Base-by-base conservation (phyloP, 2,113 vertebrate genomes). In the Bos indicus region DNA sequence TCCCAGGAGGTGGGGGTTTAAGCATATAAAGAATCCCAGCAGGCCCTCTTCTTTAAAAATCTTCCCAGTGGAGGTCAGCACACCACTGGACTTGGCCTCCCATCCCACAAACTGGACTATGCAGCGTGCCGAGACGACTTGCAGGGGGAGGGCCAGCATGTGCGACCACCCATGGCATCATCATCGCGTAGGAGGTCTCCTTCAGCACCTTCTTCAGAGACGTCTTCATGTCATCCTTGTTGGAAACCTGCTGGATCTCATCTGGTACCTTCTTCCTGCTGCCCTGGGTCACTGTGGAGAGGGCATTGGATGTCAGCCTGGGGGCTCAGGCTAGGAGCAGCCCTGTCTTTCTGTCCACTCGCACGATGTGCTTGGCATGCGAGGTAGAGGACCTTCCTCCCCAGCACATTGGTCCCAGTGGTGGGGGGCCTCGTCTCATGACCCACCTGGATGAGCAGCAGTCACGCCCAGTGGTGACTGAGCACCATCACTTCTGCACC, bases 91-190 rank as follows among this genome's bases (percentile, higher is more conserved):
- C 46, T 99, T 99, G 74, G 99, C 98, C 85, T 99, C 99, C 97
- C 99, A 99, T 97, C 99, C 99, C 46, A 99, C 98, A 8, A 99
- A 99, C 98, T 99, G 99, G 95, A 99, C 99, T 99, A 99, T 99
- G 96, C 99, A 99, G 64, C 99, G 99, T 97, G 99, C 98, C 0
- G 99, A 99, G 98, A 99, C 99, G 83, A 99, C 99, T 99, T 99
- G 99, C 98, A 99, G 98, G 0, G 99, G 99, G 85, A 99, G 99
- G 0, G 99, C 99, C 57, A 99, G 98, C 26, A 99, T 94, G 87
- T 99, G 98, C 88, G 99, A 99, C 64, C 97, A 99, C 97, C 0
- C 99, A 99, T 98, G 99, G 99, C 98, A 99, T 99, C 98, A 99
- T 97, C 99, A 99, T 99, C 98, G 99, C 99, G 0, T 99, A 99